Evolutionary conservation across 2,797 vertebrate genomes (phyloP), one percentile per base, ranked within the genome.

Genomic region (Platyrinchus mystaceus): DNA sequence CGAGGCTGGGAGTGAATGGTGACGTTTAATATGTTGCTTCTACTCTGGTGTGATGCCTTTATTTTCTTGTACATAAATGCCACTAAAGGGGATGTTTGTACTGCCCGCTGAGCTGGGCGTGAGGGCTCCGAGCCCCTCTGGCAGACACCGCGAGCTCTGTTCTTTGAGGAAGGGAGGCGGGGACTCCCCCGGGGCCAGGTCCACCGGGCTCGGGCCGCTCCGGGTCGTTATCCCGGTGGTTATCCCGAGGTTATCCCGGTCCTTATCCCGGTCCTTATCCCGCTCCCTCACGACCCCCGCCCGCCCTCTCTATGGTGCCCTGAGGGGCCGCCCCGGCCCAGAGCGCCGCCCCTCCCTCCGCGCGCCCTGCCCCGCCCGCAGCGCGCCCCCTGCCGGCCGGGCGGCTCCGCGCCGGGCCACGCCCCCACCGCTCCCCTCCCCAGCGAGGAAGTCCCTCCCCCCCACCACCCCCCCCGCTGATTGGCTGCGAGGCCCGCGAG

Each of bases 391-490:
- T 71, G 36, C 44, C 14, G 70, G 78, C 18, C 59, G 63, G 80
- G 85, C 37, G 55, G 76, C 4, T 46, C 68, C 34, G 13, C 37
- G 4, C 17, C 3, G 10, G 18, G 14, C 46, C 16, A 9, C 26
- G 26, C 26, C 49, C 49, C 26, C 49, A 49, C 24, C 47, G 6
- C 27, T 0, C 46, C 14, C 37, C 55, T 84, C 66, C 74, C 73
- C 43, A 85, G n/a, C 24, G 81, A 96, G 96, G 95, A 71, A 93
- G 89, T 89, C 64, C 74, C 14, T 32, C 50, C 90, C 44, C 23
- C 8, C 23, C 12, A n/a, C 30, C 37, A 3, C 23, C 9, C 11
- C 43, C 17, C 78, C 14, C 76, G 44, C 10, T 63, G 76, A 69
- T 79, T 83, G 27, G 70, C 10, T 5, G 9, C 41, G 5, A 10